phyloP scores from a whole-genome alignment of 2,113 vertebrate species.

The Panurus biarmicus region DNA sequence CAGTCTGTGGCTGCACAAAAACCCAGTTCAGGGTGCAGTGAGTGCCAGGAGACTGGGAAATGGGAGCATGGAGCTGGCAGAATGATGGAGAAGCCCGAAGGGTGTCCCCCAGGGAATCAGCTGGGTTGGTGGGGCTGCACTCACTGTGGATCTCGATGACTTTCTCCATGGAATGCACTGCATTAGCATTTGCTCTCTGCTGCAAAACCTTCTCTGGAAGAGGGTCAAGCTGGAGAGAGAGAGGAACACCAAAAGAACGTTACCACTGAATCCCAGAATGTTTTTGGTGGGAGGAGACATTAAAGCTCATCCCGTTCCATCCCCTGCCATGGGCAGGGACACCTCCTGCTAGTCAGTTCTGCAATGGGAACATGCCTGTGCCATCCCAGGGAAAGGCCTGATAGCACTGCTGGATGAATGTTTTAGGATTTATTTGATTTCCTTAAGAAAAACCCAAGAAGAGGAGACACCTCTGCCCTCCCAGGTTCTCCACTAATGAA shows the following conservation, averaged over 20 bases:
- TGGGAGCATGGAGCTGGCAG: neutral
- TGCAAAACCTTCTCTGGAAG: conserved; percentile 87
- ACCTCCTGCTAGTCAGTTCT: neutral
- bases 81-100: neutral
- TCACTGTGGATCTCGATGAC: conserved; percentile 90
- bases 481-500: neutral
- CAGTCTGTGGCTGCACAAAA: neutral
- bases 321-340: neutral
- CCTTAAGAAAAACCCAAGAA: neutral
- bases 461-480: neutral
- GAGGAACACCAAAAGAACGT: neutral
- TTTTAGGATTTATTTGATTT: neutral
- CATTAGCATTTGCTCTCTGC: conserved; percentile 87
- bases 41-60: neutral
- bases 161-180: conserved; percentile 90
- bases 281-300: neutral
- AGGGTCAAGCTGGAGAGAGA: conserved; percentile 74
- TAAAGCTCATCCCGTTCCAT: neutral
- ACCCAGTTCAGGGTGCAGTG: neutral
- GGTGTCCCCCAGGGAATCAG: neutral
- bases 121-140: neutral
- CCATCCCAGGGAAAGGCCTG: neutral
- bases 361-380: neutral
- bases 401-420: neutral
- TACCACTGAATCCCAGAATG: neutral